A percentile compares a stretch with the other conserved stretches of the same genome.
These are phyloP conservation scores for Scophthalmus maximus DNA, from an alignment of 2,113 vertebrate species.

Conservation along the genomic window DNA sequence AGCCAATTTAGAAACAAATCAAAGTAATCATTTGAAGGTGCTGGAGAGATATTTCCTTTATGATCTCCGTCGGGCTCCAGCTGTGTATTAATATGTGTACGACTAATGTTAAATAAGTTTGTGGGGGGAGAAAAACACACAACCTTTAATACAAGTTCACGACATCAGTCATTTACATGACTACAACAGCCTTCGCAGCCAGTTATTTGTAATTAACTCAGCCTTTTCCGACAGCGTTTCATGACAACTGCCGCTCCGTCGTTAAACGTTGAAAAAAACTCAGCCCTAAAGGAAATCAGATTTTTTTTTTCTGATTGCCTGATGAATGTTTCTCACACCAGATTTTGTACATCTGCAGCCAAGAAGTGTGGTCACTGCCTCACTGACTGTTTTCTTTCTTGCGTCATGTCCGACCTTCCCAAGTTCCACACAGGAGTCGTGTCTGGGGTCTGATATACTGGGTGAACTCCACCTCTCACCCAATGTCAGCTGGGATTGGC, in stretches of 20 bases:
- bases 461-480: too few species aligned
- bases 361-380: background rate
- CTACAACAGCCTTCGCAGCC: constrained; percentile 19
- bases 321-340: background rate
- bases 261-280: constrained; percentile 17
- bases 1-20: constrained; percentile 28
- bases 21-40: background rate
- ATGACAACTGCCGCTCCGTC: constrained; percentile 12
- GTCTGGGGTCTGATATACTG: too few species aligned
- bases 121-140: background rate
- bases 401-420: constrained; percentile 9
- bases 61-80: too few species aligned
- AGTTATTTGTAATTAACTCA: constrained; percentile 66
- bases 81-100: background rate
- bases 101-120: background rate
- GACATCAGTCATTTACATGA: constrained; percentile 8
- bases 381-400: background rate
- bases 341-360: constrained; percentile 2
- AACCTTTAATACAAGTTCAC: constrained; percentile 22
- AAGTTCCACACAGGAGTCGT: background rate
- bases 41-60: background rate
- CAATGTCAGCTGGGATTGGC: too few species aligned
- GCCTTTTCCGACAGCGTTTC: constrained; percentile 13
- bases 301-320: constrained; percentile 10
- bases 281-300: constrained; percentile 11